phyloP scores from a whole-genome alignment of 2,797 vertebrate species.

The Heteromormyrus szaboi region DNA sequence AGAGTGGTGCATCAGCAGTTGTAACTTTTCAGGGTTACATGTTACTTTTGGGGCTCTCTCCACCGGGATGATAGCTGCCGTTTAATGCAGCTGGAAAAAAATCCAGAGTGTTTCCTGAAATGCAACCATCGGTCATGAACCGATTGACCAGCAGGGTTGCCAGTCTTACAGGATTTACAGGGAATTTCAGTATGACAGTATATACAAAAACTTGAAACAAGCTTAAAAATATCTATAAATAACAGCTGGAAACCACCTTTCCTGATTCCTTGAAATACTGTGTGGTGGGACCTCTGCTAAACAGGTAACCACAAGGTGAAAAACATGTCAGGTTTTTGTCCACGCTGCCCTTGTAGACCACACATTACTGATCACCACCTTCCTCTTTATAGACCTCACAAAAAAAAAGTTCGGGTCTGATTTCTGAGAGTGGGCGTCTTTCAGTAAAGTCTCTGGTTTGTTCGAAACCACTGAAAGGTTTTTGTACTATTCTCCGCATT shows the following conservation, averaged over 20 bases:
- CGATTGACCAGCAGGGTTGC: neutral
- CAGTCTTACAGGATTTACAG: neutral
- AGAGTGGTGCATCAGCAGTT: neutral
- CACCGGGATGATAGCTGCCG: neutral
- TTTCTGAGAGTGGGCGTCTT: neutral
- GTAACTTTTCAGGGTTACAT: neutral
- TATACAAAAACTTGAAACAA: neutral
- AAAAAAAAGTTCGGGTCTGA: neutral
- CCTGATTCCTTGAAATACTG: neutral
- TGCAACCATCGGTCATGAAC: neutral
- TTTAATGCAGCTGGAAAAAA: neutral
- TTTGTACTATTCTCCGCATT: slow-evolving; percentile 4
- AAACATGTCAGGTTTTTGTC: neutral
- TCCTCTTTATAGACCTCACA: neutral
- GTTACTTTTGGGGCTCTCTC: neutral
- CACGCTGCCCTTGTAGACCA: neutral
- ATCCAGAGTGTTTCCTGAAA: neutral
- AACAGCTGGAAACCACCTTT: neutral
- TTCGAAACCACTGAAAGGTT: slow-evolving; percentile 15
- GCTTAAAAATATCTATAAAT: neutral
- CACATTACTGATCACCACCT: neutral
- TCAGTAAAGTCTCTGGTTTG: slow-evolving; percentile 4
- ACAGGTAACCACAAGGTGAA: neutral
- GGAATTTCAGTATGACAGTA: neutral
- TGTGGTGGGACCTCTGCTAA: neutral